phyloP scores from a whole-genome alignment of 2,888 invertebrate species.

The Harpagoxenus sublaevis region DNA sequence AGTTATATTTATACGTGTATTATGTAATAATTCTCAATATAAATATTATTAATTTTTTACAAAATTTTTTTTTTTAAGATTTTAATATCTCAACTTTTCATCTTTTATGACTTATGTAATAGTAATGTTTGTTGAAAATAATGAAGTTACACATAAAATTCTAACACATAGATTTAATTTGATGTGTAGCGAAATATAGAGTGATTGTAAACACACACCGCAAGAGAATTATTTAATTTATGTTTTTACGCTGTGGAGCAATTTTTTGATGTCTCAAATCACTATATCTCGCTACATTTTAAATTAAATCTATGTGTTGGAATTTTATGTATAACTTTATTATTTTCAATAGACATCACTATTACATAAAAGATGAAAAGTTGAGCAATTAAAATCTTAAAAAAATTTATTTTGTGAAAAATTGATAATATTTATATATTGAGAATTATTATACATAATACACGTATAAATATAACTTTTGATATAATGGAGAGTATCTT shows the following conservation, averaged over 20 bases:
- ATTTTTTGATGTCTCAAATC: neutral
- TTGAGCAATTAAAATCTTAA: neutral
- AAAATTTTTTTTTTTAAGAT: neutral
- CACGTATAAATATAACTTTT: neutral
- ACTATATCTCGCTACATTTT: neutral
- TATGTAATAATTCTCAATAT: neutral
- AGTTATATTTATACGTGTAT: neutral
- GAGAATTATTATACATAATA: neutral
- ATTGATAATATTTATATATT: neutral
- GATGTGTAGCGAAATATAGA: neutral
- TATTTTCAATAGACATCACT: neutral
- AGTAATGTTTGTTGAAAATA: neutral
- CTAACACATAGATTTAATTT: neutral
- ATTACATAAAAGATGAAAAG: neutral
- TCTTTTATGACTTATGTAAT: neutral
- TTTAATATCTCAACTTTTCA: neutral
- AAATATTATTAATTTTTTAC: neutral
- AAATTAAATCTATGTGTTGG: neutral
- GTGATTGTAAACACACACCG: neutral
- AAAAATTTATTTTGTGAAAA: neutral
- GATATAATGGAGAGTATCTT: neutral
- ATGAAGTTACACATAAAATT: neutral
- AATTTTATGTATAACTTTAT: neutral
- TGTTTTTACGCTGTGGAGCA: too few species aligned
- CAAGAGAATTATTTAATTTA: too few species aligned